Percentiles rank a stretch among this genome's conserved stretches.
phyloP scores from a whole-genome alignment of 2,113 vertebrate genomes.

The Petrocephalus microphthalmus region DNA sequence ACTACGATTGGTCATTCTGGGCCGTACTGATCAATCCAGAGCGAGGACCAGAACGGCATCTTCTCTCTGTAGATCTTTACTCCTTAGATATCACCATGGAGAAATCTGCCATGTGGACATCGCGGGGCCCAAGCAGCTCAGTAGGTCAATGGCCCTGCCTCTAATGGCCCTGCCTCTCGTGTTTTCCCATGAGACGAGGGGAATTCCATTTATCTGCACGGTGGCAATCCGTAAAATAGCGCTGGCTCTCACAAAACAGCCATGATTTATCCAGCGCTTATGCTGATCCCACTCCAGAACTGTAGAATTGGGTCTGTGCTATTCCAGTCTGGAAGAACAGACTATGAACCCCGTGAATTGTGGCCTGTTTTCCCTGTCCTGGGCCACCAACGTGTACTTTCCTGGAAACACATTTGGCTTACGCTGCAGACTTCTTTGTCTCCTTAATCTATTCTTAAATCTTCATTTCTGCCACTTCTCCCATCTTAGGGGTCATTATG shows the following conservation, averaged over 20 bases:
- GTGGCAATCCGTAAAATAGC: constrained; percentile 5
- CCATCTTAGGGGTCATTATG: not conserved
- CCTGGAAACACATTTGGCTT: not conserved
- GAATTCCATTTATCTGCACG: not conserved
- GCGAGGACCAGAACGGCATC: not conserved
- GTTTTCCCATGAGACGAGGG: not conserved
- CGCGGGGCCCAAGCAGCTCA: not conserved
- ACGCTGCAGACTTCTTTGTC: not conserved
- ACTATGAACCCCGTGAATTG: not conserved
- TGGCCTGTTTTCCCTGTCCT: no score
- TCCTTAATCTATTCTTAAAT: not conserved
- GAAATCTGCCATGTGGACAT: not conserved
- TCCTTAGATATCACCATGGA: not conserved
- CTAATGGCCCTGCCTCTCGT: not conserved
- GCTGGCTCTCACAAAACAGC: not conserved
- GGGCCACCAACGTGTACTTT: not conserved
- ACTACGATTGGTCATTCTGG: not conserved
- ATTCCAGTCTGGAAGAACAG: not conserved
- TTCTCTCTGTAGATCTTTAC: not conserved
- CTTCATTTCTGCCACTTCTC: not conserved
- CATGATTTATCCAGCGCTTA: not conserved
- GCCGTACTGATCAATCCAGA: no score
- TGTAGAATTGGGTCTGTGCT: not conserved
- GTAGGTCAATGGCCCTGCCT: not conserved
- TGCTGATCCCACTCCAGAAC: not conserved